phyloP scores from a whole-genome alignment of 30 jellyfish, hydroid and myxozoan genomes.

The Sanderia malayensis region DNA sequence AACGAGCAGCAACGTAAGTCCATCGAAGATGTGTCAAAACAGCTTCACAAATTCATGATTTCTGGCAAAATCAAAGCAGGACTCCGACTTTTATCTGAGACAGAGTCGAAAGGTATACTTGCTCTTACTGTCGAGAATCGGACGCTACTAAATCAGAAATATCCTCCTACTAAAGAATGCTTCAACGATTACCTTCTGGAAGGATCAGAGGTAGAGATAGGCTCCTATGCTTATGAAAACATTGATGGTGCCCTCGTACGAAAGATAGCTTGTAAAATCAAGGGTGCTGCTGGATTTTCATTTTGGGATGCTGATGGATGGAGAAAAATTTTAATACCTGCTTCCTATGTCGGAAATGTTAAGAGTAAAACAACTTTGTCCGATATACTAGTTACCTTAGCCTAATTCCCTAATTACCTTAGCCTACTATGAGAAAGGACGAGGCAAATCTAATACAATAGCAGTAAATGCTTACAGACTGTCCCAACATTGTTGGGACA shows the following conservation, averaged over 20 bases:
- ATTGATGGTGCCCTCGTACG: not conserved
- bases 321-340: not conserved
- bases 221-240: not conserved
- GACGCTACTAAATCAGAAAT: not conserved
- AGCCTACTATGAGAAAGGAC: no score
- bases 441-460: no score
- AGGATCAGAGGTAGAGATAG: not conserved
- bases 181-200: not conserved
- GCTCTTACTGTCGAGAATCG: not conserved
- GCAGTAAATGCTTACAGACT: no score
- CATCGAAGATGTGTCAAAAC: not conserved
- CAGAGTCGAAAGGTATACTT: not conserved
- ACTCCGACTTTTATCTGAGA: not conserved
- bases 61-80: not conserved
- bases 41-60: not conserved
- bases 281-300: not conserved
- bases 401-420: no score
- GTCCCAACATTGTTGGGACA: no score
- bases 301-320: not conserved
- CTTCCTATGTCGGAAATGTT: no score
- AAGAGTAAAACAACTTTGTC: no score
- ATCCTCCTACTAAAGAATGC: not conserved
- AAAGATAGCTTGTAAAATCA: not conserved
- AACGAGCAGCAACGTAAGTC: no score
- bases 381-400: no score